Evolutionary conservation across 2,113 vertebrate genomes (phyloP), one percentile per base, ranked within the genome.

Genomic region (Saguinus midas): DNA sequence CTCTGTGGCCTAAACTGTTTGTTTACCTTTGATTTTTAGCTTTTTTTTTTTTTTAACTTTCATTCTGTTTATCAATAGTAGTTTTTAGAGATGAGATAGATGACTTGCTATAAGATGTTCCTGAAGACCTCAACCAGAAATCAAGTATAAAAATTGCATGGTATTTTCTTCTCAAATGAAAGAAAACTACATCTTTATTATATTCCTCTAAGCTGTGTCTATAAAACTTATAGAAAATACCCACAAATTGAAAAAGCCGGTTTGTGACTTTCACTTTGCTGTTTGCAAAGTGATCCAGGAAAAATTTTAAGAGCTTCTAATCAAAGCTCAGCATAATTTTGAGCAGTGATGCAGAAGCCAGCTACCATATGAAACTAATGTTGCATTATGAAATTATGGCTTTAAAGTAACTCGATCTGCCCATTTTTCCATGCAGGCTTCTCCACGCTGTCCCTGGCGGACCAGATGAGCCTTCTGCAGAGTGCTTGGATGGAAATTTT

Each of bases 401-500:
- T 78, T 68, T 81, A 55, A 96, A 97, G 94, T 98, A 97, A 97
- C 97, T 95, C 90, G 95, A 94, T 79, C 92, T 61, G 91, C 83
- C 96, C 73, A 45, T 97, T 83, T 97, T 25, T 84, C 85, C 97
- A 3, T 96, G 81, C 98, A 99, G 99, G 99, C 90, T 99, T 99
- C 98, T 99, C 99, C 96, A 99, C 99, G 27, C 99, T 99, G 98
- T 99, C 99, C 91, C 98, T 99, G 98, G 99, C 99, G 80, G 99
- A 99, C 98, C 99, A 99, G 99, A 99, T 99, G 99, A 99, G 99
- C 98, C 99, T 99, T 98, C 99, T 99, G 98, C 99, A 99, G 98
- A 99, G 99, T 40, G 99, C 99, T 72, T 99, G 99, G 99, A 99
- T 99, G 99, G 99, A 99, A 98, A 99, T 99, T 98, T 98, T 99